A percentile compares a stretch with the other conserved stretches of the same genome.
phyloP scores from a whole-genome alignment of 2,888 invertebrate species.

The Abrostola triplasia region DNA sequence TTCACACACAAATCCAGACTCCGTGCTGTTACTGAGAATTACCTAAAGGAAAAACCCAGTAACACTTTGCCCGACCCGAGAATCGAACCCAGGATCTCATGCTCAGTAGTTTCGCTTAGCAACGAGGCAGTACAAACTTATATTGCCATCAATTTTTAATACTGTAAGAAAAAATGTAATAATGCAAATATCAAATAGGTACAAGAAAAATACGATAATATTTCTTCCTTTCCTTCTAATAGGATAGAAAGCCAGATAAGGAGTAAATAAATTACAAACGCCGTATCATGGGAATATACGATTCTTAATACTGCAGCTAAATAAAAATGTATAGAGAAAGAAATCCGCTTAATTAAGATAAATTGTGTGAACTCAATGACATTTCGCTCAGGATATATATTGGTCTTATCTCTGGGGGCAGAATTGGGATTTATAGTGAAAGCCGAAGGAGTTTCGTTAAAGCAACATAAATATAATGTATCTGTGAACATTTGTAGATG shows the following conservation, averaged over 20 bases:
- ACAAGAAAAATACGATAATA: neutral
- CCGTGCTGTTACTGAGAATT: no score
- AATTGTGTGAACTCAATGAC: conserved; percentile 41
- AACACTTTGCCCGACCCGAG: no score
- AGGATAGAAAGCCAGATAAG: neutral
- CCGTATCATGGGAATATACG: conserved; percentile 27
- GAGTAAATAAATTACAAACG: conserved; percentile 29
- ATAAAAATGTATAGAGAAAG: conserved; percentile 36
- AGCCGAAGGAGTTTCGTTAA: conserved; percentile 7
- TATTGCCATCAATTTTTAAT: no score
- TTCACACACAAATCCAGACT: no score
- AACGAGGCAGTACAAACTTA: no score
- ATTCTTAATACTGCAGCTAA: conserved; percentile 18
- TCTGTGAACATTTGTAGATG: neutral
- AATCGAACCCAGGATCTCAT: no score
- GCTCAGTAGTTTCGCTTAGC: no score
- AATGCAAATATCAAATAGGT: neutral
- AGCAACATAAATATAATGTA: conserved; percentile 20
- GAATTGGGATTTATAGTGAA: conserved; percentile 40
- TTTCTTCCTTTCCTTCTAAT: neutral
- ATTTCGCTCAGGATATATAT: conserved; percentile 41
- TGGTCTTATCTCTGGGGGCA: conserved; percentile 36
- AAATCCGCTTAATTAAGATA: conserved; percentile 53
- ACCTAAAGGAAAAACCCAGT: no score
- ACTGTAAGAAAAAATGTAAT: no score